These are phyloP conservation scores for Copsychus sechellarum DNA, from an alignment of 2,113 vertebrate genomes.

Conservation along the genomic window DNA sequence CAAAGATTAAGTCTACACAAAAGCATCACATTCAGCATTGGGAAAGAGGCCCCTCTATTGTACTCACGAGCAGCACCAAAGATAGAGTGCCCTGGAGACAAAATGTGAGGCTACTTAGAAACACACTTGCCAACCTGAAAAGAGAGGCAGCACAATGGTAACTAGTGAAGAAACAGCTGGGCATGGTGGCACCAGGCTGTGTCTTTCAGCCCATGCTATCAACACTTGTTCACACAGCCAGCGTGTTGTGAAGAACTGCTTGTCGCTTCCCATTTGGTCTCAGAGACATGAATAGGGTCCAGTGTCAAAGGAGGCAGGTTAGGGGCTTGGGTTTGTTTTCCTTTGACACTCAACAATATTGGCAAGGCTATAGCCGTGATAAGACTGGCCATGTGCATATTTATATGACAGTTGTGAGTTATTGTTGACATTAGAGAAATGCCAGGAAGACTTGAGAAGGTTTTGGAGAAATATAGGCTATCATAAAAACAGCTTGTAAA, in stretches of 20 bases:
- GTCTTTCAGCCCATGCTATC: conserved; percentile 70
- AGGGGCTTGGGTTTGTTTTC: neutral
- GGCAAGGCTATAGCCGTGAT: conserved; percentile 1
- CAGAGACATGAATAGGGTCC: conserved; percentile 49
- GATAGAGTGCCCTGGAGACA: conserved; percentile 62
- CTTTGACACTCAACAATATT: conserved; percentile 25
- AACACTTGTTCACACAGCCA: conserved; percentile 56
- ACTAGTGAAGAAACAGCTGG: conserved; percentile 69
- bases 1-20: conserved; percentile 64
- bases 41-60: conserved; percentile 59
- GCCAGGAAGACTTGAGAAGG: neutral
- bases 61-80: conserved; percentile 62
- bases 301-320: neutral
- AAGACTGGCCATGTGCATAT: neutral
- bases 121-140: conserved; percentile 50
- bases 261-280: conserved; percentile 68
- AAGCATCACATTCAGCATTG: conserved; percentile 36
- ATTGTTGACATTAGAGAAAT: conserved; percentile 20
- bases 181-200: conserved; percentile 69
- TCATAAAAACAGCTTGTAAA: neutral
- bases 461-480: neutral
- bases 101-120: conserved; percentile 48
- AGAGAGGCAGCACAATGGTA: conserved; percentile 57
- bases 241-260: conserved; percentile 28
- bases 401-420: conserved; percentile 13